phyloP scores from a whole-genome alignment of 2,797 vertebrate genomes.

The Gouania willdenowi region DNA sequence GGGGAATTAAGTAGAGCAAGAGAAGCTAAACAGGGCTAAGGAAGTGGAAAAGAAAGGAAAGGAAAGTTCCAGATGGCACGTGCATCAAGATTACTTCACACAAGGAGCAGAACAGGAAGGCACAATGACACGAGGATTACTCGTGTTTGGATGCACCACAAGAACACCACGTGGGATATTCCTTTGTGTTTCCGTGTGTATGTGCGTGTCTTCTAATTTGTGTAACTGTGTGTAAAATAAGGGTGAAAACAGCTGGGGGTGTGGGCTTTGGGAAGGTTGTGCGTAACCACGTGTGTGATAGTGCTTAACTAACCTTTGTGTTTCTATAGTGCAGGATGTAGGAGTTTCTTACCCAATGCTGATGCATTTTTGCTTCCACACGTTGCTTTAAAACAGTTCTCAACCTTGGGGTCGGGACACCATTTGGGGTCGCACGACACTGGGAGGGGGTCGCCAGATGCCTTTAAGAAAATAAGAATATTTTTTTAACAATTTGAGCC shows the following conservation, averaged over 20 bases:
- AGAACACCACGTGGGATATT: conserved; percentile 39
- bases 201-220: conserved; percentile 18
- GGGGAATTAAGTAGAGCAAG: conserved; percentile 44
- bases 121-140: conserved; percentile 25
- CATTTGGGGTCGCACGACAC: too few species aligned
- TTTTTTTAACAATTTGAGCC: too few species aligned
- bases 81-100: conserved; percentile 27
- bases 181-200: conserved; percentile 15
- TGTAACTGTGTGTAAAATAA: conserved; percentile 19
- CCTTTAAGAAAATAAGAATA: too few species aligned
- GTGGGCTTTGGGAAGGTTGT: conserved; percentile 39
- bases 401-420: too few species aligned
- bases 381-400: too few species aligned
- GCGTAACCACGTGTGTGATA: conserved; percentile 35
- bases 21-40: conserved; percentile 24
- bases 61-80: conserved; percentile 30
- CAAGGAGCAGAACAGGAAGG: conserved; percentile 39
- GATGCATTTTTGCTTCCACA: conserved; percentile 34
- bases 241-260: conserved; percentile 40
- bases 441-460: too few species aligned
- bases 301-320: conserved; percentile 22
- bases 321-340: conserved; percentile 10
- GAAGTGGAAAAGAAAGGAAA: conserved; percentile 10
- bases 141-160: conserved; percentile 45
- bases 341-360: conserved; percentile 31